A percentile compares a stretch with the other conserved stretches of the same genome.
Evolutionary conservation across 2,113 vertebrate species (phyloP).

Genomic region (Pterocles gutturalis): DNA sequence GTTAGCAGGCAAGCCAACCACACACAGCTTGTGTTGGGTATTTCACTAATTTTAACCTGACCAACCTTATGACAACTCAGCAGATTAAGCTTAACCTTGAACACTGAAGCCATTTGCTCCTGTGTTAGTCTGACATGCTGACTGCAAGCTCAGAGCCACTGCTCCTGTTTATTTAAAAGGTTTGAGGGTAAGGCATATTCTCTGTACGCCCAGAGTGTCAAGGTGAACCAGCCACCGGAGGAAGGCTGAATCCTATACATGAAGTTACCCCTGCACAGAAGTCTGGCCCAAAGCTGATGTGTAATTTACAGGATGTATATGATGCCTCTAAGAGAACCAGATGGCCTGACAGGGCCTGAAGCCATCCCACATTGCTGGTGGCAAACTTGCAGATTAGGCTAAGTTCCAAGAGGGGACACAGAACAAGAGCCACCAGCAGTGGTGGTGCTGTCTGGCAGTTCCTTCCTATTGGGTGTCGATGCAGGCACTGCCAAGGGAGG

Average conservation of each 20-base stretch:
- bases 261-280: neutral
- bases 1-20: neutral
- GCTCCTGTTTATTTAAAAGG: neutral
- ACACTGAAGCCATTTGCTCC: neutral
- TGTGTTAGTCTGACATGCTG: neutral
- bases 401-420: neutral
- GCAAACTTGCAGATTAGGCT: neutral
- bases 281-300: neutral
- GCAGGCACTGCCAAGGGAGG: neutral
- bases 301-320: neutral
- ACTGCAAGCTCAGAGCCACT: neutral
- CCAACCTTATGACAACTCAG: neutral
- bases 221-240: neutral
- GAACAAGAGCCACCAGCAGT: neutral
- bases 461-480: rapidly evolving
- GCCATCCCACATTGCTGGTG: neutral
- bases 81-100: neutral
- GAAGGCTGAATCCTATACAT: neutral
- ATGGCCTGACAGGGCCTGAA: neutral
- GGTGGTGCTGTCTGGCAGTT: neutral
- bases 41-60: neutral
- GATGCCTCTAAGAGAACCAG: neutral
- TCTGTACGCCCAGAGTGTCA: rapidly evolving
- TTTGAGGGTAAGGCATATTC: neutral
- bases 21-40: neutral